Base-by-base conservation (phyloP, 2,113 vertebrate species). In the Mustelus asterias region DNA sequence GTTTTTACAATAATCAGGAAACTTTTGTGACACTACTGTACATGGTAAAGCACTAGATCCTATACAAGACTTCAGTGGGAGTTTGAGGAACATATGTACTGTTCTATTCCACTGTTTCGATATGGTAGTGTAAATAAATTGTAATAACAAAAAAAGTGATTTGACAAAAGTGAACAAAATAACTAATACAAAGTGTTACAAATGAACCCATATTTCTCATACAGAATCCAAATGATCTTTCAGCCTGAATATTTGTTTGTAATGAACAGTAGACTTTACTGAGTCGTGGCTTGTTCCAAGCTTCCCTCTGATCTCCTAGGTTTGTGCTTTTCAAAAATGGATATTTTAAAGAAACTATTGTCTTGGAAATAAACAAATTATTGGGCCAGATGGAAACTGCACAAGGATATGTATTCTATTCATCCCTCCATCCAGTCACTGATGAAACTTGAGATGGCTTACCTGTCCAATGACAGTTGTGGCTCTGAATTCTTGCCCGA, bases 301-400 rank as follows among this genome's bases (percentile, higher is more conserved):
- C 33, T 93, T 65, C 33, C n/a, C 60, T 63, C 78, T 83, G 78
- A 83, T 83, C n/a, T 83, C n/a, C 60, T 67, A 0, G 29, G 18
- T 93, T 83, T 93, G 89, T 93, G 89, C 89, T 93, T 93, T 93
- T 60, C n/a, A 63, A 65, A 93, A 65, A 1, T 67, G 37, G 33
- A 65, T 93, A 65, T 67, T 92, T 67, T 63, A 65, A 63, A 93
- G n/a, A 33, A 65, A 92, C 18, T 37, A 92, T 63, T 92, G 58
- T 63, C 60, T 92, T 92, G 89, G 65, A 92, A 92, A n/a, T n/a
- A n/a, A n/a, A n/a, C n/a, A n/a, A n/a, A 65, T 63, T n/a, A n/a
- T 65, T 4, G 29, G 29, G 60, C 89, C 58, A 65, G n/a, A 92
- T 63, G 60, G 29, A 63, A 92, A 92, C 33, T 63, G 89, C 89